Base-by-base conservation (phyloP, 2,888 invertebrate genomes). In the Eupithecia subfuscata region DNA sequence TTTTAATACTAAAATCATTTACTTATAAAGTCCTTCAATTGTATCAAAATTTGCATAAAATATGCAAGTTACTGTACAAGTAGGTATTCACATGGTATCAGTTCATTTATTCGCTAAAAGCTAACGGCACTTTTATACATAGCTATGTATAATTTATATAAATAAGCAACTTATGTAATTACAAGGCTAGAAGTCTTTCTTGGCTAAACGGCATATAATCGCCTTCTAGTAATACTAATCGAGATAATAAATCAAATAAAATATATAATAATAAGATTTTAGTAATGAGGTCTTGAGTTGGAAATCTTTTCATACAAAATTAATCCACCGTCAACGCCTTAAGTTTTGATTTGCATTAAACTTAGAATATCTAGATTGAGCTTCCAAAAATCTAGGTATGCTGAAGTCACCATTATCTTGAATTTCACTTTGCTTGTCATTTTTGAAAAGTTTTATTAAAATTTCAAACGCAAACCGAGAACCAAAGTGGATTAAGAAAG, bases 111-210 rank as follows among this genome's bases (percentile, higher is more conserved):
- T 85, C 82, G 81, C 80, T 86, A 86, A 86, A 83, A 90, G 86
- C 88, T 92, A 92, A 89, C 90, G 91, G 90, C 91, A 92, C 88
- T 76, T 79, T 88, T 85, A 88, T 84, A 88, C 84, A 87, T 85
- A 80, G 77, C 82, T 86, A 84, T 84, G 86, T 83, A 89, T 84
- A 87, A 84, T 82, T 84, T 87, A 89, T 83, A 91, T 92, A 91
- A 92, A 92, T 91, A 91, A 89, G 91, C 90, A 90, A 88, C 88
- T 89, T 91, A 86, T 85, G 72, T 80, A 80, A 80, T 80, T 86
- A 86, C 87, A 89, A 86, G 83, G 87, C 90, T 90, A 91, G 89
- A 93, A 94, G 93, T 93, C 93, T 93, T 94, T 92, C 90, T 88
- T 90, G 90, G 89, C 91, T 92, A 91, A 89, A 85, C 87, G 91